These are phyloP conservation scores for Resseliella maxima DNA, from an alignment of 2,888 invertebrate genomes.

Conservation along the genomic window DNA sequence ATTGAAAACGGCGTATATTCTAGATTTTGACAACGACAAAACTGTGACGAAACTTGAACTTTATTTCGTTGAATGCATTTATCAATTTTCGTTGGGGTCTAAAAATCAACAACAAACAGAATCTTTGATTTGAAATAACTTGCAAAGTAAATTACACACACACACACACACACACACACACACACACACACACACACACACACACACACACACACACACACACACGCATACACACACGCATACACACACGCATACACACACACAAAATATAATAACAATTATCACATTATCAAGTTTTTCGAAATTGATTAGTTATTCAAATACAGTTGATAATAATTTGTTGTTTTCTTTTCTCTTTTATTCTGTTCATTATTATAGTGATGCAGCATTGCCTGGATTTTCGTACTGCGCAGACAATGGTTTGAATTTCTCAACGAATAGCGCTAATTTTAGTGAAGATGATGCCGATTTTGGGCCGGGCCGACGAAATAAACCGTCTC, in stretches of 20 bases:
- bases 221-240: no score
- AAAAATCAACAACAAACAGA: not conserved
- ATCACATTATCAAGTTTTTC: no score
- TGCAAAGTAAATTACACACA: no score
- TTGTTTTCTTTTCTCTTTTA: not conserved
- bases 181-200: no score
- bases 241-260: no score
- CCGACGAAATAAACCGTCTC: conserved; percentile 80
- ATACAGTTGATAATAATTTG: no score
- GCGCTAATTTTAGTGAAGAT: conserved; percentile 75
- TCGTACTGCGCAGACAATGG: conserved; percentile 68
- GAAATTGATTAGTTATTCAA: no score
- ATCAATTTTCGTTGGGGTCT: conserved; percentile 10
- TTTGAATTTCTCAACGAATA: conserved; percentile 76
- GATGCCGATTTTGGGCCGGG: conserved; percentile 77
- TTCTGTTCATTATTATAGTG: conserved; percentile 63
- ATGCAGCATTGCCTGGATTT: conserved; percentile 68
- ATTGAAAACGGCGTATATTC: not conserved
- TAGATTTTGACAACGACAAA: not conserved
- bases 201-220: no score
- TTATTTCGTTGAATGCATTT: conserved; percentile 1
- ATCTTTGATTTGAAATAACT: no score
- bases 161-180: no score
- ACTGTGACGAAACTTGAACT: not conserved
- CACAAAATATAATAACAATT: not conserved